Evolutionary conservation across 2,797 vertebrate species (phyloP).

Genomic region (Coilia nasus): DNA sequence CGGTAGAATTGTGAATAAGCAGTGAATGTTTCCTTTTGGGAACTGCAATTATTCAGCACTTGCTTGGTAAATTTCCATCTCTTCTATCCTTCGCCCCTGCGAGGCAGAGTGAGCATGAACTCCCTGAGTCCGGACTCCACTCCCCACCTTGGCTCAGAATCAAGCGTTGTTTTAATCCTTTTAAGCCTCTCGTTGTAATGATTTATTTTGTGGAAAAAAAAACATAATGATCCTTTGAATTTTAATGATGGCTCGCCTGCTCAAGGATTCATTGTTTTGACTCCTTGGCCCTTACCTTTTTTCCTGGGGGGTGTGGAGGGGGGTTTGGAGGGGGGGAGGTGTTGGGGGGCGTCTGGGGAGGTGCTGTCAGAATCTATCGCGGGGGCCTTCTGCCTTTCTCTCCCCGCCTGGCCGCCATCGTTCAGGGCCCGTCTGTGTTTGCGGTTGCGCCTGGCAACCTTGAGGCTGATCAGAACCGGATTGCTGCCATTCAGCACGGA

Average conservation of each 20-base stretch:
- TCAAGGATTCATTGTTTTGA: constrained; percentile 91
- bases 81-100: constrained; percentile 25
- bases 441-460: constrained; percentile 72
- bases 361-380: constrained; percentile 83
- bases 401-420: constrained; percentile 78
- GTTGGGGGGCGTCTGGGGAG: constrained; percentile 80
- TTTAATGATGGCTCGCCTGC: constrained; percentile 85
- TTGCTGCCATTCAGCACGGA: constrained; percentile 51
- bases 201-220: constrained; percentile 86
- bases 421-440: constrained; percentile 80
- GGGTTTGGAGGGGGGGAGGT: constrained; percentile 53
- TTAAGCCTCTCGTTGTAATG: constrained; percentile 90
- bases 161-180: constrained; percentile 87
- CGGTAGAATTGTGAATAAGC: not conserved
- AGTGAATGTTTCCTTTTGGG: not conserved
- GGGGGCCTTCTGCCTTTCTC: constrained; percentile 69
- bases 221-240: constrained; percentile 89
- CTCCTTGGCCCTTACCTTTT: constrained; percentile 88
- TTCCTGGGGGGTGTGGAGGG: not conserved
- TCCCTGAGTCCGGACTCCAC: constrained; percentile 71
- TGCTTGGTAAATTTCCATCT: not conserved
- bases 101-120: constrained; percentile 67
- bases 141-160: constrained; percentile 81
- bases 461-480: constrained; percentile 72
- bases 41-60: constrained; percentile 28